Evolutionary conservation across 2,888 invertebrate genomes (phyloP), one percentile per base, ranked within the genome.

Genomic region (Apodemia zela): DNA sequence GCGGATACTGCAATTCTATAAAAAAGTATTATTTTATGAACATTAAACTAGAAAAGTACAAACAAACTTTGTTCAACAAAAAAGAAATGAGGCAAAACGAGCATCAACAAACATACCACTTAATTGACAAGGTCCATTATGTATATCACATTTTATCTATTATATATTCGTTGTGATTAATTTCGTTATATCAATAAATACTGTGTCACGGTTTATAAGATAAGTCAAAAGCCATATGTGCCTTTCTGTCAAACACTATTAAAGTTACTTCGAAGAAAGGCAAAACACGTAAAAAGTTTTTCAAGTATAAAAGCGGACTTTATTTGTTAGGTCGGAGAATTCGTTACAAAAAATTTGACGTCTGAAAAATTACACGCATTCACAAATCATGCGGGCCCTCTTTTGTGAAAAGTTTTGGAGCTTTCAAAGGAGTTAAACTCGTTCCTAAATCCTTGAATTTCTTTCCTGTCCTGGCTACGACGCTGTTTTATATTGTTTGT

Each of bases 331-430:
- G 80, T 83, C 76, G 82, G 80, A 78, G 82, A 82, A 84, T 83
- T 79, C 81, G 85, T 84, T 83, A 84, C 84, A 85, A 89, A 89
- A 89, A 89, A 89, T 88, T 87, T 90, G 90, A 91, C 89, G 84
- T 89, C 84, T 90, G 89, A 91, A 88, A 91, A 90, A 91, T 91
- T 89, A 91, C 89, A 89, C 89, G 85, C 89, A 87, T 87, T 88
- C 89, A 89, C 87, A 89, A 90, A 89, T 89, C 89, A 88, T 86
- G 81, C 85, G 86, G 84, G 86, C 79, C 82, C 81, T 83, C 87
- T 86, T 89, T 89, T 89, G 86, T 86, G 75, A 70, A 84, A 88
- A 89, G 80, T 89, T 89, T 80, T 73, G 76, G 78, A 73, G 77
- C 77, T 76, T 82, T 84, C 86, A 87, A 87, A 86, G 84, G 83